Conservation (phyloP, 2,888 invertebrate genomes). For the Brachypalpus laphriformis region DNA sequence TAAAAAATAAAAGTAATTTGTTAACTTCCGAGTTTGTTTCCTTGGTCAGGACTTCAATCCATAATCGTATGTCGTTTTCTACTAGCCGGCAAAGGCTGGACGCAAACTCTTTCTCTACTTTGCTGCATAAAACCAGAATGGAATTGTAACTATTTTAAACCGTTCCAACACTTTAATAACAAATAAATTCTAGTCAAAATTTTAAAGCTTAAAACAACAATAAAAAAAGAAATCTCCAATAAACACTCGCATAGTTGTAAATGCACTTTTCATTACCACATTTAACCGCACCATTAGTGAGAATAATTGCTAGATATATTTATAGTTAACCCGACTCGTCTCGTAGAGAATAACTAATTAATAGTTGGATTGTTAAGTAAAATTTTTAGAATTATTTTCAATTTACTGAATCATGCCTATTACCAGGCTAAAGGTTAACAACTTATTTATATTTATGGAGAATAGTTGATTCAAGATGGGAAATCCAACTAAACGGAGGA, state of each 20-base stretch:
- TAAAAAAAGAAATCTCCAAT: no score
- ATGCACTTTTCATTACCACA: not conserved
- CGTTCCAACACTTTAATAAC: not conserved
- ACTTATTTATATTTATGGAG: constrained; percentile 1
- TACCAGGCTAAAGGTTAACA: constrained; percentile 10
- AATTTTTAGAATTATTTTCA: not conserved
- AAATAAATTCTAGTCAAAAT: no score
- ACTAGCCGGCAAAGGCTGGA: no score
- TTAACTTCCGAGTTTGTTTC: no score
- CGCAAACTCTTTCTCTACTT: no score
- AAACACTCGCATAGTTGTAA: no score
- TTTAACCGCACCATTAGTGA: not conserved
- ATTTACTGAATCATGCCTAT: constrained; percentile 1
- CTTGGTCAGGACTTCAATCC: no score
- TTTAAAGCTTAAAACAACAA: no score
- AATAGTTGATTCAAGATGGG: not conserved
- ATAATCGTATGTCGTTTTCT: no score
- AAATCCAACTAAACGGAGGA: not conserved
- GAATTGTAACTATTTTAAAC: no score
- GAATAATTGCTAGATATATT: not conserved
- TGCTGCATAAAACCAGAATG: no score
- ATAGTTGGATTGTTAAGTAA: not conserved
- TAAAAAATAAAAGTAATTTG: no score
- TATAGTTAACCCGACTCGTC: not conserved
- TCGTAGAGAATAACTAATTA: not conserved